Evolutionary conservation across 2,797 vertebrate genomes (phyloP).

Genomic region (Petrocephalus sullivani): DNA sequence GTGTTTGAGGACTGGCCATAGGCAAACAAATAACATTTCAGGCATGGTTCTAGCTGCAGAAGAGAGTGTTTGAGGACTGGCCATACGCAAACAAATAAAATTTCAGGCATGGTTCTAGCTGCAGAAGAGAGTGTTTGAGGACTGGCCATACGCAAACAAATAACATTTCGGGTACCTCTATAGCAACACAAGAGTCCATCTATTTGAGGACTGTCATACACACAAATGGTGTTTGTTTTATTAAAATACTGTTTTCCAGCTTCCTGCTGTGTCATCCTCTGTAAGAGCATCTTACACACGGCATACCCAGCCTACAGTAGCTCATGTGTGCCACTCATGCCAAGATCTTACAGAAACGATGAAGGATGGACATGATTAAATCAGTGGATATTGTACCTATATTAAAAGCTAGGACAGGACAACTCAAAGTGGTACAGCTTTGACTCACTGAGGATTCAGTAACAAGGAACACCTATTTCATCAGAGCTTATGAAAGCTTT

Average conservation of each 20-base stretch:
- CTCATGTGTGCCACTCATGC: background rate
- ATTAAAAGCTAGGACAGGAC: background rate
- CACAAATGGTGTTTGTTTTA: background rate
- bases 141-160: background rate
- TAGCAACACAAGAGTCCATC: background rate
- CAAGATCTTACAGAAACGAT: background rate
- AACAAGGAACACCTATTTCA: background rate
- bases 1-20: background rate
- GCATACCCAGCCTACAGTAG: background rate
- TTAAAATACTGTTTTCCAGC: background rate
- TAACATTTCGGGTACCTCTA: background rate
- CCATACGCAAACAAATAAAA: background rate
- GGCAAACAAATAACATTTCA: background rate
- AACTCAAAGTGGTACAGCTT: background rate
- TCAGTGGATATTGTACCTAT: background rate
- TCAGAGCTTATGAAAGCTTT: background rate
- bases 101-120: background rate
- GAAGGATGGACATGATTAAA: background rate
- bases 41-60: too few relatives aligned
- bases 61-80: background rate
- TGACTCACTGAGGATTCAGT: background rate
- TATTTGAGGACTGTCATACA: too few relatives aligned
- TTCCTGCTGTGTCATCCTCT: background rate
- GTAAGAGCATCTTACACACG: background rate
- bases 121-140: background rate